These are phyloP conservation scores for Oncorhynchus keta DNA, from an alignment of 2,113 vertebrate genomes.

Conservation along the genomic window DNA sequence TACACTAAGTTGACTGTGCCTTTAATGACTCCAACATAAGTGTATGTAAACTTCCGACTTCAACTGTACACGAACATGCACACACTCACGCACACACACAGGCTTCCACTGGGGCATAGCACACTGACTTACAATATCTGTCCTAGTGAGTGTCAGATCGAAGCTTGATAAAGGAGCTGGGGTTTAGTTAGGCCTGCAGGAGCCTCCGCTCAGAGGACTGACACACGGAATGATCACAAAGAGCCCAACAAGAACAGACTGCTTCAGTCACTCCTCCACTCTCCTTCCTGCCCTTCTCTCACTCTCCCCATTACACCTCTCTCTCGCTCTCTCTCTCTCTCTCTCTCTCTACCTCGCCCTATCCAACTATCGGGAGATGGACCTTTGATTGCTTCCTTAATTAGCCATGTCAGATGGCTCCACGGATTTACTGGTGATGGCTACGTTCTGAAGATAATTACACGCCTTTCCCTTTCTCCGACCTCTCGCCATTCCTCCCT, in stretches of 20 bases:
- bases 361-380: conserved; percentile 82
- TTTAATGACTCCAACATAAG: no score
- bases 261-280: conserved; percentile 9
- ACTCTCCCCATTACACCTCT: conserved; percentile 63
- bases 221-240: conserved; percentile 64
- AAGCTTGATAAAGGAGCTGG: conserved; percentile 6
- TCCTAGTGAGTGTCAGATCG: conserved; percentile 27
- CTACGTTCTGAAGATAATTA: conserved; percentile 96
- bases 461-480: conserved; percentile 61
- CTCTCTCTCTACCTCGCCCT: conserved; percentile 56
- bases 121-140: background rate
- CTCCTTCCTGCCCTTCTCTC: conserved; percentile 38
- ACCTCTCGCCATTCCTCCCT: conserved; percentile 53
- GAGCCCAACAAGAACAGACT: conserved; percentile 44
- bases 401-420: conserved; percentile 91
- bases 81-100: no score
- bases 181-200: background rate
- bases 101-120: conserved; percentile 5
- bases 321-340: conserved; percentile 1
- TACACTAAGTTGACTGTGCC: no score
- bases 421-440: conserved; percentile 93
- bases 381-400: conserved; percentile 95
- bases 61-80: no score
- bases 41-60: no score
- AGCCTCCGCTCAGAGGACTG: conserved; percentile 9